Percentiles rank a stretch among this genome's conserved stretches.
Conservation (phyloP, 92 coral and sea anemone genomes). For the Heteractis magnifica region DNA sequence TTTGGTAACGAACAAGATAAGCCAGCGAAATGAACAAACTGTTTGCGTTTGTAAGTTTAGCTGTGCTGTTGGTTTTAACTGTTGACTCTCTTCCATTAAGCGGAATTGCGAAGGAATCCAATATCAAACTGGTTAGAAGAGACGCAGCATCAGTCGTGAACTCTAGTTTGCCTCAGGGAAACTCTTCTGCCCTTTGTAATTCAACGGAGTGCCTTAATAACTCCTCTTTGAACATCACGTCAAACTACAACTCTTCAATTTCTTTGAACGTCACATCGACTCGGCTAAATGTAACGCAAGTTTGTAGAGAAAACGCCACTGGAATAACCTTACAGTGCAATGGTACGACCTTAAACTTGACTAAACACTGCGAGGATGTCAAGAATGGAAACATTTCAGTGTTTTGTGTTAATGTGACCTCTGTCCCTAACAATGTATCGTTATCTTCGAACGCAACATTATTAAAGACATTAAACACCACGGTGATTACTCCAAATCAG, state of each 20-base stretch:
- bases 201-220: conserved; percentile 39
- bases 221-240: conserved; percentile 41
- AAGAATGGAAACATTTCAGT: conserved; percentile 44
- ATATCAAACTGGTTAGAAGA: neutral
- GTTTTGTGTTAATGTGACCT: conserved; percentile 56
- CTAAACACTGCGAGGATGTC: conserved; percentile 51
- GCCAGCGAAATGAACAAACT: conserved; percentile 28
- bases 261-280: conserved; percentile 32
- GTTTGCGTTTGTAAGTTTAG: conserved; percentile 4
- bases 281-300: conserved; percentile 56
- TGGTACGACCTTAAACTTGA: conserved; percentile 64
- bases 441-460: conserved; percentile 36
- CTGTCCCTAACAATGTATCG: conserved; percentile 17
- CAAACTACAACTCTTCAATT: conserved; percentile 27
- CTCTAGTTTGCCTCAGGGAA: conserved; percentile 44
- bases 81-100: conserved; percentile 27
- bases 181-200: conserved; percentile 54
- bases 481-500: neutral
- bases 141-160: neutral
- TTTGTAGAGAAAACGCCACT: conserved; percentile 53
- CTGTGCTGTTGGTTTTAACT: conserved; percentile 15
- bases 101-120: conserved; percentile 19
- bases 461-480: conserved; percentile 10
- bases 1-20: neutral
- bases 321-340: conserved; percentile 36